Evolutionary conservation across 2,888 invertebrate species (phyloP), one percentile per base, ranked within the genome.

Genomic region (Agonum fuliginosum): DNA sequence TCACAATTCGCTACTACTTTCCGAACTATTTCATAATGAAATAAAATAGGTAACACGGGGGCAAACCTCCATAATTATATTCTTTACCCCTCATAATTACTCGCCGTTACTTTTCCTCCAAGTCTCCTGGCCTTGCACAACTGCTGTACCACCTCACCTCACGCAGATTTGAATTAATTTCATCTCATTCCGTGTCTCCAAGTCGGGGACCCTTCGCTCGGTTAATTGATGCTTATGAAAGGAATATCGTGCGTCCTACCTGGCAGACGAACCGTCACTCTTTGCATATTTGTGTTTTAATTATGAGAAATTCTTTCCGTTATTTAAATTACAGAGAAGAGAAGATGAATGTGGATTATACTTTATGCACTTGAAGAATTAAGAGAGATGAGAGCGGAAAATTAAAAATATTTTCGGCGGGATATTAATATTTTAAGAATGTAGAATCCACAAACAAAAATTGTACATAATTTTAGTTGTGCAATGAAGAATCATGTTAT

Each of bases 211-310:
- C 27, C 54, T 17, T 17, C 30, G 27, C 0, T 10, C 54, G 54
- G 46, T 69, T 69, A 69, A 69, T 69, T 69, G 69, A 69, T 69
- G 69, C 43, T 41, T 41, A 41, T 69, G 69, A 69, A 69, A 69
- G 43, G 46, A 27, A 69, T 19, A 12, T 19, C 43, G 20, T 69
- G n/a, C n/a, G n/a, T n/a, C n/a, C n/a, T n/a, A 69, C 69, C 69
- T 69, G 69, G 43, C 12, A 19, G 2, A 20, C n/a, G 24, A 27
- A n/a, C 41, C 22, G 46, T 12, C 27, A 20, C 27, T 24, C 58
- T 1, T 10, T 20, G 69, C 46, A 69, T 69, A 46, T 69, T 46
- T 69, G 43, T 43, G 69, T 24, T 69, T 43, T 69, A 69, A 69
- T 69, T 69, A 69, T 69, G 69, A 46, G 58, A 62, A 46, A 69